These are phyloP conservation scores for Zophobas morio DNA, from an alignment of 1,140 invertebrate genomes.

Conservation along the genomic window DNA sequence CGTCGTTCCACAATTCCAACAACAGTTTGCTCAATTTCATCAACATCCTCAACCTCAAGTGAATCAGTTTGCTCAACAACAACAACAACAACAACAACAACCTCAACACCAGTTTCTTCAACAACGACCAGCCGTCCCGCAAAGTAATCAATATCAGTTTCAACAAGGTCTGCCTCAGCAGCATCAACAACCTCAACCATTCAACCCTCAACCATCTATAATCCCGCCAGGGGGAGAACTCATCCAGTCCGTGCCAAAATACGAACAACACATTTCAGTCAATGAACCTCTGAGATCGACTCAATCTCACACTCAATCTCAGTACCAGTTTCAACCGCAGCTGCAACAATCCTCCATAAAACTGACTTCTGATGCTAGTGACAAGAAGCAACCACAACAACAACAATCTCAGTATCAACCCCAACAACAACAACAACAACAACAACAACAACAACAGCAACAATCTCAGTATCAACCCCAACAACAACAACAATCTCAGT, in stretches of 20 bases:
- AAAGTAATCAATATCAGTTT: constrained; percentile 44
- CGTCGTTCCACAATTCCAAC: constrained; percentile 57
- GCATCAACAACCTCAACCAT: constrained; percentile 61
- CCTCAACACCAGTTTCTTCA: not conserved
- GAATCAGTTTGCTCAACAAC: constrained; percentile 14
- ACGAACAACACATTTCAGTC: constrained; percentile 80
- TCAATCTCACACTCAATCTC: not conserved
- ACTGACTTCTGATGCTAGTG: not conserved
- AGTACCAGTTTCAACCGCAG: constrained; percentile 31
- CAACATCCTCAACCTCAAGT: constrained; percentile 62
- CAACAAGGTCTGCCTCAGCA: constrained; percentile 64
- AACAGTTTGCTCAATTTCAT: constrained; percentile 63
- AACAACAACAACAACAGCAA: constrained; percentile 3
- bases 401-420: constrained; percentile 36
- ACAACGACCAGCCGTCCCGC: constrained; percentile 44
- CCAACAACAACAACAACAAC: constrained; percentile 21
- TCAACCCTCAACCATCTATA: constrained; percentile 60
- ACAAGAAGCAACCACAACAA: not conserved
- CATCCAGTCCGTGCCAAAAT: constrained; percentile 81
- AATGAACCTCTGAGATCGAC: constrained; percentile 60
- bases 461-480: constrained; percentile 23
- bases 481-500: constrained; percentile 12
- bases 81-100: constrained; percentile 53
- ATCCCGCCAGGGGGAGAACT: constrained; percentile 76
- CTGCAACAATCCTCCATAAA: not conserved